Percentiles rank a stretch among this genome's conserved stretches.
Evolutionary conservation across 2,888 invertebrate genomes (phyloP).

Genomic region (Andrena bucephala): DNA sequence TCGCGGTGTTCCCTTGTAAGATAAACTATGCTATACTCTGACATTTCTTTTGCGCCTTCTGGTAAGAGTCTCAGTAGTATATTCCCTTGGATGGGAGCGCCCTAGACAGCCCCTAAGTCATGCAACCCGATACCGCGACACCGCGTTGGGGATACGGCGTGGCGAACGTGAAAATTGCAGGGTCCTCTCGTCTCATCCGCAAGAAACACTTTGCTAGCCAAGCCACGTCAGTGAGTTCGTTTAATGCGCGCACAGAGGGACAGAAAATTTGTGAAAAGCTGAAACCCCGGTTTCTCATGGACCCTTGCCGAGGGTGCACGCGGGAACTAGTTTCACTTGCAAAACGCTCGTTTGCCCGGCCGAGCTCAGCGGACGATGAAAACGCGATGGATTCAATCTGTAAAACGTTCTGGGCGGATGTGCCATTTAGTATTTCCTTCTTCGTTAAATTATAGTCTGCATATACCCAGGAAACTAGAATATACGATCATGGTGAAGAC

Average conservation of each 20-base stretch:
- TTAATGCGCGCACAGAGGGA: slow-evolving; percentile 29
- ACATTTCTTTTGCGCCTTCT: too few species aligned
- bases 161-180: slow-evolving; percentile 20
- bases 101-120: too few species aligned
- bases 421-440: neutral
- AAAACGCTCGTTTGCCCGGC: slow-evolving; percentile 9
- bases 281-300: slow-evolving; percentile 30
- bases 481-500: too few species aligned
- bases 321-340: slow-evolving; percentile 14
- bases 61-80: too few species aligned
- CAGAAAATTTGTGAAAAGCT: slow-evolving; percentile 51
- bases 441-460: neutral
- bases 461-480: too few species aligned
- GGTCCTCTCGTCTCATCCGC: slow-evolving; percentile 6
- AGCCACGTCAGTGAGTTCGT: slow-evolving; percentile 36
- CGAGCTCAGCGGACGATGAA: slow-evolving; percentile 16
- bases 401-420: neutral
- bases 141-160: slow-evolving; percentile 3
- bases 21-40: too few species aligned
- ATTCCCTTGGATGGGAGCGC: too few species aligned
- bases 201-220: slow-evolving; percentile 17
- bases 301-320: slow-evolving; percentile 24
- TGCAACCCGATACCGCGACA: too few species aligned
- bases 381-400: slow-evolving; percentile 5
- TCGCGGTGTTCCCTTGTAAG: too few species aligned